phyloP scores from a whole-genome alignment of 2,113 vertebrate genomes.

The Falco punctatus region DNA sequence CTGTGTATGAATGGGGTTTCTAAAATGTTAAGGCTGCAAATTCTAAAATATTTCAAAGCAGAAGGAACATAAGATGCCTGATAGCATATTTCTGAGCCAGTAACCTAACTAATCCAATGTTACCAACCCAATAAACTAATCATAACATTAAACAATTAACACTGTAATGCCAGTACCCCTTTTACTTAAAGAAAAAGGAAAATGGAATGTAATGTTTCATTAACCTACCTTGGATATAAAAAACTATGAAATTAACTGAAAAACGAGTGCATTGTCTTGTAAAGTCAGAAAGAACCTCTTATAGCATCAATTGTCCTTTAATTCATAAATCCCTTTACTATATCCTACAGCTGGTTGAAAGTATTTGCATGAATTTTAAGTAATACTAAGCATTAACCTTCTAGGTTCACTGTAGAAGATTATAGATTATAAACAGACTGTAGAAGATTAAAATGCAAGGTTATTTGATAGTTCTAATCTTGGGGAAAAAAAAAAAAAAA shows the following conservation, averaged over 20 bases:
- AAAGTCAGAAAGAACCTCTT: constrained; percentile 26
- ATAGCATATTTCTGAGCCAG: background rate
- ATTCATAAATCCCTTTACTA: constrained; percentile 41
- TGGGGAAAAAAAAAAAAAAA: background rate
- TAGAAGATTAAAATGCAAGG: constrained; percentile 37
- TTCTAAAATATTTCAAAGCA: background rate
- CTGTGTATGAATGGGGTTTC: background rate
- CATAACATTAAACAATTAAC: background rate
- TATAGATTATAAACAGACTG: constrained; percentile 4
- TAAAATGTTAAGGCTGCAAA: background rate
- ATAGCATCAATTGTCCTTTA: background rate
- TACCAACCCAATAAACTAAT: constrained; percentile 22
- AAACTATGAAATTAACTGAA: constrained; percentile 35
- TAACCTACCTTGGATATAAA: constrained; percentile 14
- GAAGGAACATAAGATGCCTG: background rate
- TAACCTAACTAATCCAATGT: constrained; percentile 34
- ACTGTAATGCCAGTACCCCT: background rate
- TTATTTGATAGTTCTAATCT: background rate
- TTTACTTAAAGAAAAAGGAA: constrained; percentile 23
- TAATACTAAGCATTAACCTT: constrained; percentile 17
- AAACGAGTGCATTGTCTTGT: background rate
- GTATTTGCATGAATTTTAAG: constrained; percentile 37
- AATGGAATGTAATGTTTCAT: background rate
- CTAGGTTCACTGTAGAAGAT: constrained; percentile 19
- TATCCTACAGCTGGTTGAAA: background rate